These are phyloP conservation scores for Carettochelys insculpta DNA, from an alignment of 2,113 vertebrate genomes.

Conservation along the genomic window DNA sequence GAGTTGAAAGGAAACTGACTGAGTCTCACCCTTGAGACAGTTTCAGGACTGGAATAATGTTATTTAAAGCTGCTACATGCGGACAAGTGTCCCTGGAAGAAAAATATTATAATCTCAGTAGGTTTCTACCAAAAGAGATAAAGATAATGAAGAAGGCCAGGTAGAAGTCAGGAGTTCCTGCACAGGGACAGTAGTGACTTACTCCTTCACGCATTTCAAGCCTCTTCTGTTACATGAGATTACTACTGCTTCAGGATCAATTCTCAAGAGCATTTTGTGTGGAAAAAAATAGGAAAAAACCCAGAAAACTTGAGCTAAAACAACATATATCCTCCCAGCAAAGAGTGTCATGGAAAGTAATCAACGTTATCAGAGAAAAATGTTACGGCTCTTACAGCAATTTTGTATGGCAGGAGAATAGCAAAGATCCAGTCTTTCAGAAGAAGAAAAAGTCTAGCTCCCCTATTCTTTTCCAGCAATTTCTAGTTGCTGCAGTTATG, in stretches of 20 bases:
- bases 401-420: background rate
- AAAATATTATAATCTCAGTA: background rate
- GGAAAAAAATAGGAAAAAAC: background rate
- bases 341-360: background rate
- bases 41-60: background rate
- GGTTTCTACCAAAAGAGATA: slow-evolving; percentile 18
- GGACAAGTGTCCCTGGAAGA: background rate
- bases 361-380: background rate
- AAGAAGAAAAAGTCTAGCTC: background rate
- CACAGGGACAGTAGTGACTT: background rate
- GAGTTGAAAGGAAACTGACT: background rate
- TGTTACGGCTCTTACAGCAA: background rate
- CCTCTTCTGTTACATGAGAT: background rate
- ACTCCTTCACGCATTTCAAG: background rate
- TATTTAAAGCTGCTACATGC: slow-evolving; percentile 30
- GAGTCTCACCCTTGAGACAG: background rate
- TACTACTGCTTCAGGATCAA: background rate
- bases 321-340: background rate
- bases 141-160: background rate
- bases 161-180: background rate
- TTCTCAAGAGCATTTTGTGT: background rate
- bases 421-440: background rate
- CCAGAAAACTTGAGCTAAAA: background rate
- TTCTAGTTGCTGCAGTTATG: background rate
- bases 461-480: background rate